Evolutionary conservation across 2,113 vertebrate species (phyloP).

Genomic region (Raphicerus campestris): DNA sequence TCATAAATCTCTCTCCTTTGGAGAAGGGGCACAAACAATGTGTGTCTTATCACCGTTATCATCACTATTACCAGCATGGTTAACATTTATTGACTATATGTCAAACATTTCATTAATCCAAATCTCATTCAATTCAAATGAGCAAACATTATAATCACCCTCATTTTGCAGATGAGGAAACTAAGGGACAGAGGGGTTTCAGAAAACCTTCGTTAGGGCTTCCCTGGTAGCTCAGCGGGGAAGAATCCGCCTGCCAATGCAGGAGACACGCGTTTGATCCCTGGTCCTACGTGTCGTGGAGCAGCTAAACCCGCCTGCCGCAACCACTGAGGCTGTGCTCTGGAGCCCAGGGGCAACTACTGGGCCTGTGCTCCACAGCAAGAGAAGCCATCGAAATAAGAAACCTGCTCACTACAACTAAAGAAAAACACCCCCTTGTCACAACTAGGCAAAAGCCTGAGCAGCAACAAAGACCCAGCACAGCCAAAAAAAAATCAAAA

Average conservation of each 20-base stretch:
- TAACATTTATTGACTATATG: neutral
- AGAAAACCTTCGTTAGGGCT: neutral
- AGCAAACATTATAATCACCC: neutral
- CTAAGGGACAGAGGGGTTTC: neutral
- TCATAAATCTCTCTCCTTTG: neutral
- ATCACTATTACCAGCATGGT: too few species aligned
- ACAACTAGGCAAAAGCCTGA: neutral
- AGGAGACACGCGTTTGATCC: neutral
- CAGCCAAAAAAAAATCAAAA: neutral
- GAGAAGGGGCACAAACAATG: neutral
- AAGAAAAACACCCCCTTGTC: neutral
- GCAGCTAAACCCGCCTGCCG: rapidly evolving
- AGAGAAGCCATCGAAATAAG: neutral
- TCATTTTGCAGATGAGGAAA: neutral
- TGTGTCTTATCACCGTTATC: neutral
- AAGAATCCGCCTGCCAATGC: neutral
- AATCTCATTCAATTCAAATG: neutral
- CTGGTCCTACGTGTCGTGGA: neutral
- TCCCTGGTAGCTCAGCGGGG: neutral
- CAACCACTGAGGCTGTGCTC: neutral
- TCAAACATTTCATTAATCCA: neutral
- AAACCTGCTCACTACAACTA: neutral
- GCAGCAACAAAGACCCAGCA: neutral
- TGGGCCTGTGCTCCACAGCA: neutral
- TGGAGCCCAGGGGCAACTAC: neutral